Conservation (phyloP, 1,140 invertebrate genomes). For the Drosophila gunungcola region DNA sequence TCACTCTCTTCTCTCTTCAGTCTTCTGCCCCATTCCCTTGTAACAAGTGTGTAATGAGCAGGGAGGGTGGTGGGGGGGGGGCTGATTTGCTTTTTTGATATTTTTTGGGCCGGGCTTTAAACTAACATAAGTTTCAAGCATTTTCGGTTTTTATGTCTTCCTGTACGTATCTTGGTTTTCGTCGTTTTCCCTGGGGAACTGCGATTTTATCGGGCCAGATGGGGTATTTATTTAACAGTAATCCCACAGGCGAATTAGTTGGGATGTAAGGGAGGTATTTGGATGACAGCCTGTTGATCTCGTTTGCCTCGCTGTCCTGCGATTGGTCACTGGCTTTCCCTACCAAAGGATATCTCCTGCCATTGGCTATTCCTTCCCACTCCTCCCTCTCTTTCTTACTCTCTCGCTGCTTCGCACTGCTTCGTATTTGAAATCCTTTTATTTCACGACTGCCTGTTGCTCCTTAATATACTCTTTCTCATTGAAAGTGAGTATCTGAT, state of each 20-base stretch:
- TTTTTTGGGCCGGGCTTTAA: slow-evolving; percentile 38
- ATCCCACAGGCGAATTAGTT: slow-evolving; percentile 16
- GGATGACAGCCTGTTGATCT: slow-evolving; percentile 63
- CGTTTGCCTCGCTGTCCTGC: slow-evolving; percentile 28
- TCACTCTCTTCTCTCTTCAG: slow-evolving; percentile 46
- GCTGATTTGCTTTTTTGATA: slow-evolving; percentile 28
- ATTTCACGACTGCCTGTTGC: slow-evolving; percentile 53
- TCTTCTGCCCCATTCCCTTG: slow-evolving; percentile 31
- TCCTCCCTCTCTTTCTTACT: not conserved
- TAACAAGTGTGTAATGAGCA: slow-evolving; percentile 75
- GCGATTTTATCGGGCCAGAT: slow-evolving; percentile 22
- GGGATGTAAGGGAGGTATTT: slow-evolving; percentile 4
- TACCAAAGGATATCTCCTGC: slow-evolving; percentile 23
- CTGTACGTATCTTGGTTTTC: slow-evolving; percentile 11
- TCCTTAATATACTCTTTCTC: slow-evolving; percentile 26
- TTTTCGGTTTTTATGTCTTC: slow-evolving; percentile 54
- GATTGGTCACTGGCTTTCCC: slow-evolving; percentile 49
- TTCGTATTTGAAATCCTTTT: slow-evolving; percentile 27
- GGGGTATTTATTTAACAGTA: slow-evolving; percentile 13
- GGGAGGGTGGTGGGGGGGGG: not conserved
- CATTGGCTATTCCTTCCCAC: slow-evolving; percentile 51
- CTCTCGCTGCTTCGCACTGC: not conserved
- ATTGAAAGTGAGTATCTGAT: not conserved
- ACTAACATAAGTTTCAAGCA: slow-evolving; percentile 24
- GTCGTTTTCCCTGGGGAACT: slow-evolving; percentile 7